Evolutionary conservation across 2,113 vertebrate genomes (phyloP).

Genomic region (Edolisoma coerulescens): DNA sequence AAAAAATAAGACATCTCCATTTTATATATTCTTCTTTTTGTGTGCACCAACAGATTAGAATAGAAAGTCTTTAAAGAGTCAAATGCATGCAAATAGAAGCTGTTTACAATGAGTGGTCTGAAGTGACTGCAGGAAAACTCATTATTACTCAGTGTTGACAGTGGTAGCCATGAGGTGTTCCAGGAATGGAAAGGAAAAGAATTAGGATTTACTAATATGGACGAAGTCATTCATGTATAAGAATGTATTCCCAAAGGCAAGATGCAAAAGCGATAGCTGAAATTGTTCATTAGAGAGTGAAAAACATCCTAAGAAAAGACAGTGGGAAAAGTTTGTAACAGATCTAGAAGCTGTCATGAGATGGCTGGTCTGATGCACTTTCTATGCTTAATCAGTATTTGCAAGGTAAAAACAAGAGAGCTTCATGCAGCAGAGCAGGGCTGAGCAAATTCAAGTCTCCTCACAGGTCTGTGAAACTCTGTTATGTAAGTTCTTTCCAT

Average conservation of each 20-base stretch:
- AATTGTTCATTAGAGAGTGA: not conserved
- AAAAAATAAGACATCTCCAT: not conserved
- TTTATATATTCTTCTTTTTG: not conserved
- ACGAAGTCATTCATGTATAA: not conserved
- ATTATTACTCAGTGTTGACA: not conserved
- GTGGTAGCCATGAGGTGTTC: not conserved
- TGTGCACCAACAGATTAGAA: not conserved
- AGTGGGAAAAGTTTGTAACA: not conserved
- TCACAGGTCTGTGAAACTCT: not conserved
- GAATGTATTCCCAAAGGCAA: not conserved
- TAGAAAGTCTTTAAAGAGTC: not conserved
- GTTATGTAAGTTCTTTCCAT: not conserved
- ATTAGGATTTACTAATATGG: not conserved
- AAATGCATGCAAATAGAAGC: not conserved
- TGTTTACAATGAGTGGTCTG: not conserved
- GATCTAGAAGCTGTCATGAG: not conserved
- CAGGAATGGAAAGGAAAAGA: not conserved
- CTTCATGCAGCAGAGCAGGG: not conserved
- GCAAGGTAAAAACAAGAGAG: not conserved
- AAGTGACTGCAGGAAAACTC: not conserved
- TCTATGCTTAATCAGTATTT: not conserved
- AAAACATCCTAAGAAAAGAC: not conserved
- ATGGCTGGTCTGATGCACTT: not conserved
- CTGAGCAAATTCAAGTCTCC: not conserved
- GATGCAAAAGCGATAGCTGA: not conserved